These are phyloP conservation scores for Tupaia chinensis DNA, from an alignment of 2,113 vertebrate genomes.

Conservation along the genomic window DNA sequence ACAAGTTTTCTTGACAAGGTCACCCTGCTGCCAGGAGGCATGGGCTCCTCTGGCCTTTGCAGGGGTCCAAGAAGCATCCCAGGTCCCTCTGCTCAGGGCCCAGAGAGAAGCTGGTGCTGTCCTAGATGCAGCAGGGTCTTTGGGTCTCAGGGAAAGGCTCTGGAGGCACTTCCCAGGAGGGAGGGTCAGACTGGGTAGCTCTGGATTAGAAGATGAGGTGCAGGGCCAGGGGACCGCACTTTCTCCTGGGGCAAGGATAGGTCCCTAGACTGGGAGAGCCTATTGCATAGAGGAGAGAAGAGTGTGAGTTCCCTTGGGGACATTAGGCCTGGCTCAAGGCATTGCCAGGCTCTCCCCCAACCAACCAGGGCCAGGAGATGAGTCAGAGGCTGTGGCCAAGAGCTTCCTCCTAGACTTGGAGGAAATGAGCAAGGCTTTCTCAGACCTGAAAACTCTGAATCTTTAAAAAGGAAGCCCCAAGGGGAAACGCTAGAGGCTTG, in stretches of 20 bases:
- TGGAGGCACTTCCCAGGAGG: background rate
- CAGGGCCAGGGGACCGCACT: background rate
- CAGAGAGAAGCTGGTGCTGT: constrained; percentile 9
- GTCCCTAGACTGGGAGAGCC: background rate
- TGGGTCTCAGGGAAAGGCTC: background rate
- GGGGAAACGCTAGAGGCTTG: constrained; percentile 51
- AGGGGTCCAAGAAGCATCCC: background rate
- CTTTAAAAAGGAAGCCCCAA: constrained; percentile 65
- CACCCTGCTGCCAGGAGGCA: background rate
- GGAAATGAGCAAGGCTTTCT: constrained; percentile 82
- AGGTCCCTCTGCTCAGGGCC: background rate
- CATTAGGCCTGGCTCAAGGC: constrained; percentile 18
- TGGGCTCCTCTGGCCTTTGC: background rate
- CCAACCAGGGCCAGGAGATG: constrained; percentile 68
- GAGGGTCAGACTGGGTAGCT: background rate
- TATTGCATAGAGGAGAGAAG: background rate
- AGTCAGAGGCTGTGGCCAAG: constrained; percentile 80
- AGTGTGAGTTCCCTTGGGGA: constrained; percentile 30
- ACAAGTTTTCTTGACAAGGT: constrained; percentile 11
- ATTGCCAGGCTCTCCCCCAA: constrained; percentile 8
- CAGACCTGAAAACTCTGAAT: constrained; percentile 51
- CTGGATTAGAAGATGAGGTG: constrained; percentile 34
- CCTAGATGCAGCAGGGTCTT: background rate
- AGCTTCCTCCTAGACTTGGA: constrained; percentile 82
- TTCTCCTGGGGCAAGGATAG: background rate